Conservation (phyloP, 2,113 vertebrate genomes). For the Etia nguti region DNA sequence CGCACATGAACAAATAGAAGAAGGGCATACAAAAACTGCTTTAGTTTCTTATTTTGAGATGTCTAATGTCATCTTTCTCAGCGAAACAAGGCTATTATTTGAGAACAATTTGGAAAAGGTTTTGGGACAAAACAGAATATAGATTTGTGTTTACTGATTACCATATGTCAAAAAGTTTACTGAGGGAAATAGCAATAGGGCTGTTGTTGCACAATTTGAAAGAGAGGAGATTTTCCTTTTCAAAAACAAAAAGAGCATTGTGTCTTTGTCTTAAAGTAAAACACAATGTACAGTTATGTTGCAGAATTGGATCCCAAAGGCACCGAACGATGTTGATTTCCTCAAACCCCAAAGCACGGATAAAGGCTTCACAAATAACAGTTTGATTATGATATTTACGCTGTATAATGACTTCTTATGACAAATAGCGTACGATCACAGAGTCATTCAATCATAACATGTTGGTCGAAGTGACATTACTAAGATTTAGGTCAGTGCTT, state of each 20-base stretch:
- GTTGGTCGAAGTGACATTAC: slow-evolving; percentile 60
- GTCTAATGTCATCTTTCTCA: background rate
- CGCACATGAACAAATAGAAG: background rate
- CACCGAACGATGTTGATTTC: background rate
- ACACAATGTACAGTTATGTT: background rate
- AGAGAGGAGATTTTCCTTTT: background rate
- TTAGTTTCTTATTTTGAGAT: background rate
- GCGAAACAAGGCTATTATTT: background rate
- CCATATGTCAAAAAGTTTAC: background rate
- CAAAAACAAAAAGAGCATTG: background rate
- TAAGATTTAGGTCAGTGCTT: slow-evolving; percentile 62
- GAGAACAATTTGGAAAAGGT: background rate
- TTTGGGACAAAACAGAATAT: background rate
- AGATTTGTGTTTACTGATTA: background rate
- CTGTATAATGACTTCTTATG: slow-evolving; percentile 57
- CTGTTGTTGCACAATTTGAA: background rate
- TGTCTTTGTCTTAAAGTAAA: background rate
- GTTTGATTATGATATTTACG: slow-evolving; percentile 64
- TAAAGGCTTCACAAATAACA: slow-evolving; percentile 53
- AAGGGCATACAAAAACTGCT: background rate
- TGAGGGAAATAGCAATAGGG: background rate
- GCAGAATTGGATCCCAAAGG: slow-evolving; percentile 1
- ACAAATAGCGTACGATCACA: slow-evolving; percentile 52
- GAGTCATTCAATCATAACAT: slow-evolving; percentile 58
- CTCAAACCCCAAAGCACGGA: slow-evolving; percentile 16